Evolutionary conservation across 2,888 invertebrate genomes (phyloP).

Genomic region (Sphecodes monilicornis): DNA sequence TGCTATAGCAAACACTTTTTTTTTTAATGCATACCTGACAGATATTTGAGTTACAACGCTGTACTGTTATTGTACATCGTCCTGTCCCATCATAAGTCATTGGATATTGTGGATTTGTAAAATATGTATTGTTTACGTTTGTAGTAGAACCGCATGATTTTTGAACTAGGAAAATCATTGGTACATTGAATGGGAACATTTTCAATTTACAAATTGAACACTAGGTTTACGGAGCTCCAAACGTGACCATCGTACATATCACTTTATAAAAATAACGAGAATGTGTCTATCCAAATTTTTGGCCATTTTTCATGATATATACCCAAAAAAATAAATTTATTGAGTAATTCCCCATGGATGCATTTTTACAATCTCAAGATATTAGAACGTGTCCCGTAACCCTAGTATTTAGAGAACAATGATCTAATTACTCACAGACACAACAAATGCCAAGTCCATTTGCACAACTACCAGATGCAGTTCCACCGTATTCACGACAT

Average conservation of each 20-base stretch:
- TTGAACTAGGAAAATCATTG: constrained; percentile 86
- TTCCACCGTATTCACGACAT: constrained; percentile 90
- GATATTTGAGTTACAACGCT: constrained; percentile 88
- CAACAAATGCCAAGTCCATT: constrained; percentile 92
- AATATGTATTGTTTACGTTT: constrained; percentile 93
- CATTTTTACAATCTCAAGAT: no score
- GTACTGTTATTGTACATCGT: constrained; percentile 90
- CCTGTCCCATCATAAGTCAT: constrained; percentile 89
- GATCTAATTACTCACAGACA: constrained; percentile 87
- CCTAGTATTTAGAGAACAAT: neutral
- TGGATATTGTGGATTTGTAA: constrained; percentile 92
- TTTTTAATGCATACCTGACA: constrained; percentile 87
- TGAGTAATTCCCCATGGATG: no score
- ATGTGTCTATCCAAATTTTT: no score
- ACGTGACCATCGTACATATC: no score
- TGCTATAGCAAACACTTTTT: neutral
- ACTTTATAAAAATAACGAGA: no score
- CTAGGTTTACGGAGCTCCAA: neutral
- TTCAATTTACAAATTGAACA: neutral
- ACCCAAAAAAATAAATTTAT: no score
- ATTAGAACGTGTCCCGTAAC: no score
- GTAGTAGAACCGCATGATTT: constrained; percentile 90
- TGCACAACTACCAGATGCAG: constrained; percentile 90
- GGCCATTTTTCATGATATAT: no score
- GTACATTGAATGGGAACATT: neutral